Evolutionary conservation across 2,113 vertebrate species (phyloP).

Genomic region (Crotalus helleri): DNA sequence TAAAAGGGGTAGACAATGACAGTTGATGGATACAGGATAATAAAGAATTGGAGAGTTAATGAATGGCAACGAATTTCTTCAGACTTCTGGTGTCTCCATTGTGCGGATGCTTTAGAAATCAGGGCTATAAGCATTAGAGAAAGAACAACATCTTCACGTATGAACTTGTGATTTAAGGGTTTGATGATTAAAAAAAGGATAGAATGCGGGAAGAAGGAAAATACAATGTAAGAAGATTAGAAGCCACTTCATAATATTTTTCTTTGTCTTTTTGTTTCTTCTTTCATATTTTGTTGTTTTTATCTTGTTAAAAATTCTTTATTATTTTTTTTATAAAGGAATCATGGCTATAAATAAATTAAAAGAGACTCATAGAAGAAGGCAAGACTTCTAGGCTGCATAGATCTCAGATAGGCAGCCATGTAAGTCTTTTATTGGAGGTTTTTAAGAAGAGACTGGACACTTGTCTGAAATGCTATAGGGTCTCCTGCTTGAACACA

Average conservation of each 20-base stretch:
- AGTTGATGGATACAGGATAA: not conserved
- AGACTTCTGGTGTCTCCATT: not conserved
- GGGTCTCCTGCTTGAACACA: not conserved
- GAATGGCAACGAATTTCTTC: not conserved
- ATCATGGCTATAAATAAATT: not conserved
- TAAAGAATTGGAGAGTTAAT: not conserved
- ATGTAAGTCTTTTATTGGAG: not conserved
- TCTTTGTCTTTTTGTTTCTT: not conserved
- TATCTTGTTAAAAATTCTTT: not conserved
- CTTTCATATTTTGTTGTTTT: not conserved
- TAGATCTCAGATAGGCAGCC: not conserved
- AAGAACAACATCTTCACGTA: not conserved
- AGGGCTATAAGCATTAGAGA: not conserved
- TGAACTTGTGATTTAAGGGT: not conserved
- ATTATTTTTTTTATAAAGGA: not conserved
- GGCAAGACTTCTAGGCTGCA: not conserved
- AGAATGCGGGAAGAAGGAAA: not conserved
- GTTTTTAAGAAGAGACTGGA: not conserved
- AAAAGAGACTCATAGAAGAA: not conserved
- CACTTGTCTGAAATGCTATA: not conserved
- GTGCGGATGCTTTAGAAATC: not conserved
- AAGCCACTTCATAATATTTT: not conserved
- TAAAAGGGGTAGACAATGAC: not conserved
- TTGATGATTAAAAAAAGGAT: not conserved
- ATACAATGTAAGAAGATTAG: not conserved